Conservation (phyloP, 2,797 vertebrate species). For the Basileuterus tristriatus region DNA sequence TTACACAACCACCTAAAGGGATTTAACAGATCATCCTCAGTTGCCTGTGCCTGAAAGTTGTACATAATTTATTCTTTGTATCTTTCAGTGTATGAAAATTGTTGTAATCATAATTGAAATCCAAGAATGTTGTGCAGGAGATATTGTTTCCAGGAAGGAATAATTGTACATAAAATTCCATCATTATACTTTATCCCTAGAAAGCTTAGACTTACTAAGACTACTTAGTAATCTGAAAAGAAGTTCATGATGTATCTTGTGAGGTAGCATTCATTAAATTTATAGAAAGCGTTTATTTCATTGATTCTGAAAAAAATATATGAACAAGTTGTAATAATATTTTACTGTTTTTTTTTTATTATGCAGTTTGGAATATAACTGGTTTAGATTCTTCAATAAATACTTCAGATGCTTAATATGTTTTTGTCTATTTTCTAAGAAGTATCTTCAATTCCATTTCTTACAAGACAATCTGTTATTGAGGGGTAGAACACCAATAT, state of each 20-base stretch:
- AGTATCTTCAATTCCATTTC: neutral
- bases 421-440: neutral
- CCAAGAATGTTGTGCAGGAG: neutral
- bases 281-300: neutral
- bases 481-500: neutral
- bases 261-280: neutral
- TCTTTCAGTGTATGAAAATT: neutral
- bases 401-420: accelerated
- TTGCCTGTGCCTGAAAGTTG: neutral
- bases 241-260: neutral
- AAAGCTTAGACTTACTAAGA: no score
- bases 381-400: conserved; percentile 4
- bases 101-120: neutral
- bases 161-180: neutral
- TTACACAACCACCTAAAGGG: neutral
- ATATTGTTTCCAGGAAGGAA: neutral
- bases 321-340: neutral
- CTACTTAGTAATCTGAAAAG: neutral
- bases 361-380: neutral
- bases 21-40: neutral
- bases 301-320: neutral
- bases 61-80: neutral
- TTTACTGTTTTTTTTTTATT: neutral
- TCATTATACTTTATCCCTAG: neutral
- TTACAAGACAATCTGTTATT: neutral